Evolutionary conservation across 2,113 vertebrate genomes (phyloP), one percentile per base, ranked within the genome.

Genomic region (Seriola dumerili): DNA sequence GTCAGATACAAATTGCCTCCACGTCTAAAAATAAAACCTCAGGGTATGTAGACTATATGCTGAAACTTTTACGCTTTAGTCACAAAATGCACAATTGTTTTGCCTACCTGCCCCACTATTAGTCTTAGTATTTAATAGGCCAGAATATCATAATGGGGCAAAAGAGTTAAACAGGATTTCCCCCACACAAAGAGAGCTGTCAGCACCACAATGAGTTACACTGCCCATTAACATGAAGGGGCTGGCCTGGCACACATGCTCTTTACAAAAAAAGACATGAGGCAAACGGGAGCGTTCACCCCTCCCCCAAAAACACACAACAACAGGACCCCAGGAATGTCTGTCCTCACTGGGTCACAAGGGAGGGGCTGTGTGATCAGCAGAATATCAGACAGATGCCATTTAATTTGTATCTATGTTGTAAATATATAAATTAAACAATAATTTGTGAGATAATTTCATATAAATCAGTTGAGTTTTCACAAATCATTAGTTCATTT

Each of bases 201-300:
- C 63, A 54, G 5, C 44, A 9, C 36, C 11, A 48, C 55, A 72
- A 71, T 76, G 85, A 89, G 77, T 91, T 82, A 88, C 55, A 9
- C 61, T 61, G 40, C 40, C 57, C 64, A 6, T 12, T 54, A 73
- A 34, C 64, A 58, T 12, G 17, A 42, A 34, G 64, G 75, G 65
- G 66, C 67, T 36, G 80, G 34, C n/a, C 67, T 69, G 71, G 71
- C 59, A 76, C 50, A 11, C 66, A 78, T 34, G 59, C 57, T 32
- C 75, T 86, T 83, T 17, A 62, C 84, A 78, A 84, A 88, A 88
- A 84, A 87, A 89, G 85, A 84, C 65, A 57, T 42, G 77, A 80
- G 77, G 63, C 16, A 2, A 73, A 69, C 81, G 32, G 38, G 52
- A n/a, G 68, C 79, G 13, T 72, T 44, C 38, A 66, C 40, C 80